Evolutionary conservation across 1,140 invertebrate species (phyloP), one percentile per base, ranked within the genome.

Genomic region (Plodia interpunctella): DNA sequence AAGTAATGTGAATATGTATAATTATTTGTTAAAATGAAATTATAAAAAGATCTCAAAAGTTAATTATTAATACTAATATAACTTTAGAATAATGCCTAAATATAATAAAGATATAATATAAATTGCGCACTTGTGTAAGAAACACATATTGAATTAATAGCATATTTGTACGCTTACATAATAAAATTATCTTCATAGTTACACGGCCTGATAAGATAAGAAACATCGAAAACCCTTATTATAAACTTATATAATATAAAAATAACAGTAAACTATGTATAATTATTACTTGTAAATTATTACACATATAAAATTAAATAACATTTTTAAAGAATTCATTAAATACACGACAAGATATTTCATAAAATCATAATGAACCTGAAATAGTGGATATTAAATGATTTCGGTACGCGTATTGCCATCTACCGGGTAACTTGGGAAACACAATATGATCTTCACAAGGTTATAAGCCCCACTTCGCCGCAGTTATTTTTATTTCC

Each of bases 401-500:
- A 44, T 75, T 76, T 79, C 51, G 72, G 8, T 13, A 76, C 83
- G 0, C 0, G 53, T 71, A 67, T 55, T 76, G 80, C 83, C 83
- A 87, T 87, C 83, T 87, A 66, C 57, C 49, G 53, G 19, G 35
- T 81, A 87, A 87, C 78, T 87, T 87, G 81, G 80, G 51, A 68
- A 69, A 67, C 58, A 13, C 4, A 17, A 55, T 30, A 21, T 54
- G 11, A 25, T n/a, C 44, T 21, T 32, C 52, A 52, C 78, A 77
- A 82, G 76, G 77, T 76, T 74, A 74, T 70, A 72, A 60, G 64
- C 65, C 65, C 73, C 65, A 50, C 58, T 54, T 62, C 18, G 61
- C 59, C 63, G 56, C 50, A 63, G 72, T 69, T 80, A 76, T 82
- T 76, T 80, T 72, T 78, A 76, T 69, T 74, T 57, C 65, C 54